A percentile compares a stretch with the other conserved stretches of the same genome.
phyloP scores from a whole-genome alignment of 2,797 vertebrate species.

The Leontopithecus rosalia region DNA sequence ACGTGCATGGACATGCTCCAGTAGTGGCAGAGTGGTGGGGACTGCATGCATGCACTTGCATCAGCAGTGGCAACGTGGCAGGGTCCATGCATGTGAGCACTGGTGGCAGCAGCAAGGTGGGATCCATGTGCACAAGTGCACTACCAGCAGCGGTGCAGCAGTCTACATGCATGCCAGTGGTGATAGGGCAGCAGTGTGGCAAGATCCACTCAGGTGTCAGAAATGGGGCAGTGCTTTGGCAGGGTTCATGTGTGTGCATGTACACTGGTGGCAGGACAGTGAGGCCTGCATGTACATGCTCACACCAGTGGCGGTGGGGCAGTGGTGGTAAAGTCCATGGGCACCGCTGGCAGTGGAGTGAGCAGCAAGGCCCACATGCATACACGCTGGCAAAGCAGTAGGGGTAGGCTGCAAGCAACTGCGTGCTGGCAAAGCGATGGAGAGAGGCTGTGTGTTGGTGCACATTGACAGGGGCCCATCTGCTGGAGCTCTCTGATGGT shows the following conservation, averaged over 20 bases:
- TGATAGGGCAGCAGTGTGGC: neutral
- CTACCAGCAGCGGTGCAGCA: neutral
- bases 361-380: neutral
- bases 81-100: neutral
- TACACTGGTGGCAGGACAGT: neutral
- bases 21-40: neutral
- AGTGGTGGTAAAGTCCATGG: neutral
- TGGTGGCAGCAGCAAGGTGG: neutral
- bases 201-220: neutral
- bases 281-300: neutral
- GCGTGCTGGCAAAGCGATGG: neutral
- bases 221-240: neutral
- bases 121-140: neutral
- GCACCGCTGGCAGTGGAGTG: neutral
- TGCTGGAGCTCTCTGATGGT: neutral
- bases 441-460: neutral
- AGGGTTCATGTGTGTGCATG: neutral
- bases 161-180: neutral
- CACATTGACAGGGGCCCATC: neutral
- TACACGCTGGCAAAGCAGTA: neutral
- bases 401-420: neutral
- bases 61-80: neutral
- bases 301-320: neutral
- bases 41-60: neutral
- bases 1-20: neutral